Conservation (phyloP, 2,797 vertebrate species). For the Molossus alvarezi region DNA sequence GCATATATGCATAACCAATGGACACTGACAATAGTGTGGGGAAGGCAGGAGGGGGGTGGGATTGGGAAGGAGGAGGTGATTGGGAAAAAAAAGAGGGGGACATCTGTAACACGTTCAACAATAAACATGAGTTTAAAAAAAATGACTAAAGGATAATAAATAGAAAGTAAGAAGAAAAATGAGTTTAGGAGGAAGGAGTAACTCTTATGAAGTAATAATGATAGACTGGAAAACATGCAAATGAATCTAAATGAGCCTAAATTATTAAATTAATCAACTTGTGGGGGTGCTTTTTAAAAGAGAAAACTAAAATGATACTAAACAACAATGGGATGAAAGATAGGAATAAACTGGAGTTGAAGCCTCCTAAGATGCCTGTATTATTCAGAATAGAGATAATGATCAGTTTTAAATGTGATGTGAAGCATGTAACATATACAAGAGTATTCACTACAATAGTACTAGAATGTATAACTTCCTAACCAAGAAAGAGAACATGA, state of each 20-base stretch:
- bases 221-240: neutral
- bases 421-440: slow-evolving; percentile 4
- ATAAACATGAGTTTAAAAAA: neutral
- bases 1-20: too few relatives aligned
- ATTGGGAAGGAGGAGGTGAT: too few relatives aligned
- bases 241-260: neutral
- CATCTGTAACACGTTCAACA: too few relatives aligned
- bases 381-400: neutral
- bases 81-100: too few relatives aligned
- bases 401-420: neutral
- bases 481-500: neutral
- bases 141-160: neutral
- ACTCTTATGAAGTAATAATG: neutral
- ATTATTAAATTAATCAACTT: neutral
- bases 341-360: neutral
- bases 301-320: slow-evolving; percentile 32
- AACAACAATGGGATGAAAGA: neutral
- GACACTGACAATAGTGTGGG: too few relatives aligned
- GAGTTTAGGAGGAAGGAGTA: neutral
- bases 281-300: neutral
- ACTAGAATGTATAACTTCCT: neutral
- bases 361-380: neutral
- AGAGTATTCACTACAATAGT: neutral
- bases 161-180: neutral
- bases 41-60: too few relatives aligned